Base-by-base conservation (phyloP, 2,888 invertebrate species). In the Orgyia antiqua region DNA sequence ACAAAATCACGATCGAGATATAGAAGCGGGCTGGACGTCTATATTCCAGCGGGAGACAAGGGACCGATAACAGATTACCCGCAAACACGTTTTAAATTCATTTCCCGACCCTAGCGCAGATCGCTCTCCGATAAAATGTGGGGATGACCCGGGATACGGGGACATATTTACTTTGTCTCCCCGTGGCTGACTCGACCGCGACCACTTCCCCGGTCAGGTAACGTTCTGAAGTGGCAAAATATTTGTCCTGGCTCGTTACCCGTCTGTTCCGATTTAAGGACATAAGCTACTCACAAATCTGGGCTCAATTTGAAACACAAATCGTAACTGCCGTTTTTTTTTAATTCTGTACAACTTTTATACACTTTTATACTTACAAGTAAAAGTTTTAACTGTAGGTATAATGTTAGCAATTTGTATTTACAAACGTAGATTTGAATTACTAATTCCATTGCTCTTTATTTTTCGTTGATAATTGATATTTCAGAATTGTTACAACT, bases 1-100 rank as follows among this genome's bases (percentile, higher is more conserved):
- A 37, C 40, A 56, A 70, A 79, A 78, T 80, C 76, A 68, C 69
- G 45, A 59, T 53, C 62, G 55, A 69, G 66, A 77, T 73, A 72
- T 72, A 73, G 64, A 26, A 68, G 57, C 56, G 54, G 63, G 54
- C 64, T 66, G 74, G 74, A 84, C 76, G 80, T 80, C 83, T 83
- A 79, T 79, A 82, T 84, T 78, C 75, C 62, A 66, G 69, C 67
- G 64, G 68, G 79, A 82, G 82, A 83, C 86, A 83, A 82, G 86
- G 83, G 84, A 82, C 86, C 83, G 86, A 83, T 86, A 84, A 86
- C 83, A 86, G 86, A 86, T 86, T 86, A 86, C 86, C 86, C 86
- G 76, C 86, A 86, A 84, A 86, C 86, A 86, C 83, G 84, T 83
- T 84, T 86, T 84, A 83, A 86, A 86, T 83, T 86, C 83, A 83